Base-by-base conservation (phyloP, 2,797 vertebrate species). In the Cuniculus paca region DNA sequence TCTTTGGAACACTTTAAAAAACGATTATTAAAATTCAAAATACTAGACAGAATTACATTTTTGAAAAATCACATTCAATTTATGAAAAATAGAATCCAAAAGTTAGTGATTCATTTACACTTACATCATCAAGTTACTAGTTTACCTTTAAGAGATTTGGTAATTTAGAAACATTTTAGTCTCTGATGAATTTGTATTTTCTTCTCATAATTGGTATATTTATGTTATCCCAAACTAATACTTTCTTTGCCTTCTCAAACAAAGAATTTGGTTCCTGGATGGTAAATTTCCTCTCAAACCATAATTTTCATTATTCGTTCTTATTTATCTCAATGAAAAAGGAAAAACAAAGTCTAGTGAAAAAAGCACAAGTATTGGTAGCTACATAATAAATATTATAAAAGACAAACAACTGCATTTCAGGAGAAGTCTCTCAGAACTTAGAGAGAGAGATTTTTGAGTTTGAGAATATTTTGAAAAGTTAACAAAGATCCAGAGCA, bases 1-100 rank as follows among this genome's bases (percentile, higher is more conserved):
- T 92, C 63, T 45, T 81, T 77, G 20, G 45, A 68, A 36, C 61
- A 90, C 36, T 10, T 84, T 26, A 78, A 83, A 63, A 92, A 87
- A 83, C 56, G 6, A 90, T 87, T 78, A 79, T 2, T 58, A 79
- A 92, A 92, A 82, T 60, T 92, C 22, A 78, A 95, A 91, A 89
- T 28, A 72, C 24, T 68, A 84, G 70, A n/a, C 70, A 84, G 56
- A 78, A 90, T 95, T 93, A 39, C 78, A 72, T 82, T 95, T 92
- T 92, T 78, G 9, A 26, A 52, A 45, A 74, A 54, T 90, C 4
- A 54, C 20, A 60, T 83, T 34, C 17, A 84, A 72, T 50, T 78
- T 31, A 52, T 58, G 42, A 92, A 78, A 92, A 85, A 92, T 87
- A n/a, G 82, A 86, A 77, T 61, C 68, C 81, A 79, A 92, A 83